Conservation (phyloP, 2,113 vertebrate genomes). For the Carassius gibelio region DNA sequence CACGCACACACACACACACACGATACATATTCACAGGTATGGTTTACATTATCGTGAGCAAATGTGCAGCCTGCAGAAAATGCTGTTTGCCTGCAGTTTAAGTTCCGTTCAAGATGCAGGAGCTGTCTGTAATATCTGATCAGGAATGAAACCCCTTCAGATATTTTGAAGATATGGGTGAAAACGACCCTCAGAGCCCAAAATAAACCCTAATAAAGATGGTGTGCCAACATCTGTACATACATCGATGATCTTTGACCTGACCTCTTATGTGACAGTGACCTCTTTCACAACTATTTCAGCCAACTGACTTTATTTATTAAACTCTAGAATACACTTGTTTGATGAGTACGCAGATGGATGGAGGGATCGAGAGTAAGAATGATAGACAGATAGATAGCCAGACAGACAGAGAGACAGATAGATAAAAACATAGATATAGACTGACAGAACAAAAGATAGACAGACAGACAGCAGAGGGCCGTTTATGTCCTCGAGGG, state of each 20-base stretch:
- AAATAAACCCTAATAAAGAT: no score
- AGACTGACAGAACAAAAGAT: no score
- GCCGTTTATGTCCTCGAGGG: neutral
- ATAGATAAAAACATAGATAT: neutral
- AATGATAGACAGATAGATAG: no score
- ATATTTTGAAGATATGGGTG: neutral
- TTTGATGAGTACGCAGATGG: no score
- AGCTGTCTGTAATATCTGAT: neutral
- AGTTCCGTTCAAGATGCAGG: neutral
- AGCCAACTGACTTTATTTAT: no score
- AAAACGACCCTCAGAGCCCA: conserved; percentile 9
- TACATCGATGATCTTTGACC: neutral
- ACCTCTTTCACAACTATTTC: no score
- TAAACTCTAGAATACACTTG: no score
- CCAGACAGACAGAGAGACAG: no score
- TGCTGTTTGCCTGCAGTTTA: neutral
- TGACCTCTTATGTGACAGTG: neutral
- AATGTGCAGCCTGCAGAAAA: neutral
- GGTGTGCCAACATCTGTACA: no score
- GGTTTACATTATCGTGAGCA: neutral
- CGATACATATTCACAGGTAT: neutral
- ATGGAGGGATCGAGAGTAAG: no score
- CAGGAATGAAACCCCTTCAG: neutral
- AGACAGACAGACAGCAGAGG: neutral
- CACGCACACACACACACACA: neutral